Evolutionary conservation across 2,113 vertebrate species (phyloP).

Genomic region (Nibea coibor): DNA sequence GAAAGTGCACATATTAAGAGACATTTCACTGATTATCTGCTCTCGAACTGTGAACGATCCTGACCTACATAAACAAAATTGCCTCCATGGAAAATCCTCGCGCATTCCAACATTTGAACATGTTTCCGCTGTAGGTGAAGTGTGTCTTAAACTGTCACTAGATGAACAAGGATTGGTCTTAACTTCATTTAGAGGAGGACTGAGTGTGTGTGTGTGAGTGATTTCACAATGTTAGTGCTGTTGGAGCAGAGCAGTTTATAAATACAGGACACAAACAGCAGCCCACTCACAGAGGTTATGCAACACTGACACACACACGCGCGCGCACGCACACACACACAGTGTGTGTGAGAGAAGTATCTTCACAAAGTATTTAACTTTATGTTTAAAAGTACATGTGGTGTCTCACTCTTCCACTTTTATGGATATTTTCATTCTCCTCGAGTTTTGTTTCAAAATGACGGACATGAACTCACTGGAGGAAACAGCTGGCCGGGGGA

Average conservation of each 20-base stretch:
- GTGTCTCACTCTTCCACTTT: neutral
- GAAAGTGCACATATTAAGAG: neutral
- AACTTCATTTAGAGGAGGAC: too few species aligned
- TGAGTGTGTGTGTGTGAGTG: conserved; percentile 21
- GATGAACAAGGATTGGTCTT: neutral
- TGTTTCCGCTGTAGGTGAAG: neutral
- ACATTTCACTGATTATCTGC: neutral
- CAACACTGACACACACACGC: conserved; percentile 35
- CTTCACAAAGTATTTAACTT: neutral
- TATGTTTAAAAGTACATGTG: neutral
- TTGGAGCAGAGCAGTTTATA: conserved; percentile 26
- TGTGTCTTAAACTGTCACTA: neutral
- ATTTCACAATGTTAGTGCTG: conserved; percentile 51
- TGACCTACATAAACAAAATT: neutral
- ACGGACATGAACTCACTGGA: neutral
- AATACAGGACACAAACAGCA: conserved; percentile 53
- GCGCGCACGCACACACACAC: conserved; percentile 9
- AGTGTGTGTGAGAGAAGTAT: neutral
- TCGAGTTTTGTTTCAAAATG: neutral
- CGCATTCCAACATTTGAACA: neutral
- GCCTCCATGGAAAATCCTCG: neutral
- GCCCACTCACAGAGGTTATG: conserved; percentile 54
- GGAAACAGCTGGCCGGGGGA: conserved; percentile 42
- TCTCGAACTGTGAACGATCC: neutral
- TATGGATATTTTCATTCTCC: neutral